phyloP scores from a whole-genome alignment of 2,797 vertebrate species.

The Decapterus maruadsi region DNA sequence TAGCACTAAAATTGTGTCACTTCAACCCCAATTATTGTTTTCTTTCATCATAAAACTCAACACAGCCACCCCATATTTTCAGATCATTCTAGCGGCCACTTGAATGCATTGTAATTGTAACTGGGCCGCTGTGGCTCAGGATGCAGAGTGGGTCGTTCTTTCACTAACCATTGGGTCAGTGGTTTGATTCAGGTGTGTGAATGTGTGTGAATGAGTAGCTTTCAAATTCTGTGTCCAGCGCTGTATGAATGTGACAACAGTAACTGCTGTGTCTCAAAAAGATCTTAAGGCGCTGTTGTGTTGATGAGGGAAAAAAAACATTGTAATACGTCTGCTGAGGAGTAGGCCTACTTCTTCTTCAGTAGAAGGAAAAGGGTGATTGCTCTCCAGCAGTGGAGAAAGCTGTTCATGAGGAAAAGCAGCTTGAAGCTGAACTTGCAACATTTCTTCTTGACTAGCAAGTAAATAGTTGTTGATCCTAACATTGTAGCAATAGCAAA shows the following conservation, averaged over 20 bases:
- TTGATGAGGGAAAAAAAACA: not conserved
- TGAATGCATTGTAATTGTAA: no score
- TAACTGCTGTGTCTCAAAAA: not conserved
- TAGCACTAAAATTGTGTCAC: not conserved
- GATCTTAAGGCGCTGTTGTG: not conserved
- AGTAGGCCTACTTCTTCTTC: not conserved
- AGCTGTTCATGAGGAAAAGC: no score
- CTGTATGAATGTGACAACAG: no score
- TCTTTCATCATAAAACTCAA: constrained; percentile 2
- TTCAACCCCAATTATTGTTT: not conserved
- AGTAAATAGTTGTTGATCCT: not conserved
- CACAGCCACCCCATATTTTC: not conserved
- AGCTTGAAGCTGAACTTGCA: no score
- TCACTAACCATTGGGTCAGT: no score
- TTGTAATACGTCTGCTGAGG: not conserved
- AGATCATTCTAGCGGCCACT: not conserved
- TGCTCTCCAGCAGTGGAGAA: not conserved
- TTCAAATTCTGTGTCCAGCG: no score
- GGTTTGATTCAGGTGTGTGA: no score
- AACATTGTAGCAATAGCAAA: not conserved
- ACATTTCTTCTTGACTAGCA: not conserved
- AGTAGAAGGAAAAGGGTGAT: not conserved
- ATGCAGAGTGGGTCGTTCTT: no score
- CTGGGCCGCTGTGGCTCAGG: no score
- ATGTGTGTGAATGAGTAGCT: no score